Evolutionary conservation across 1,140 invertebrate genomes (phyloP).

Genomic region (Pseudomyrmex dendroicus): DNA sequence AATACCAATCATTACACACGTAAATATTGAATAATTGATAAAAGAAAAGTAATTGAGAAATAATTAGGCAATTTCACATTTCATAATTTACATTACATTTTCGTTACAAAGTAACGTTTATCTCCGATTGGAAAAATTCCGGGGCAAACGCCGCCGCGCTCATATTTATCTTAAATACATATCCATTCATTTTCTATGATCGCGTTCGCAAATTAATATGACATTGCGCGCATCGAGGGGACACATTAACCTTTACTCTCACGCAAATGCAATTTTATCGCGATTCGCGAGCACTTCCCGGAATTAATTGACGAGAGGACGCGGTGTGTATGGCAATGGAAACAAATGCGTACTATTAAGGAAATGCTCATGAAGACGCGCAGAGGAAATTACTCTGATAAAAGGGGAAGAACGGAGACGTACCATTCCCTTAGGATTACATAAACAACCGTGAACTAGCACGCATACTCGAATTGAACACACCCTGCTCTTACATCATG

Average conservation of each 20-base stretch:
- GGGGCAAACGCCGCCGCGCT: no score
- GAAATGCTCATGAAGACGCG: constrained; percentile 5
- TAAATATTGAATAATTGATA: not conserved
- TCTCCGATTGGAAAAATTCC: not conserved
- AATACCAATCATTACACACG: not conserved
- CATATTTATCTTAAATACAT: no score
- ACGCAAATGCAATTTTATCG: constrained; percentile 7
- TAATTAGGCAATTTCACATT: not conserved
- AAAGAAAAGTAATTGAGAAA: not conserved
- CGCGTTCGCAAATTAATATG: constrained; percentile 13
- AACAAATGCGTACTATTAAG: constrained; percentile 31
- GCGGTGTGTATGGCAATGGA: constrained; percentile 6
- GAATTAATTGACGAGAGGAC: constrained; percentile 52
- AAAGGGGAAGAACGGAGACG: constrained; percentile 50
- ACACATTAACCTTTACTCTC: constrained; percentile 9
- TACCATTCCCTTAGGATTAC: constrained; percentile 63
- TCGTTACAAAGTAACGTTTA: constrained; percentile 4
- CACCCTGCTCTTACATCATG: constrained; percentile 56
- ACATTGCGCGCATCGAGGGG: not conserved
- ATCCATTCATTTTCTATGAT: constrained; percentile 7
- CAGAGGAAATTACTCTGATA: constrained; percentile 43
- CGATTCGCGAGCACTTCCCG: constrained; percentile 15
- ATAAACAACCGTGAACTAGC: constrained; percentile 62
- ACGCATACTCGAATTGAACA: constrained; percentile 68
- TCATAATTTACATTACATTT: not conserved